Evolutionary conservation across 2,113 vertebrate species (phyloP).

Genomic region (Burhinus bistriatus): DNA sequence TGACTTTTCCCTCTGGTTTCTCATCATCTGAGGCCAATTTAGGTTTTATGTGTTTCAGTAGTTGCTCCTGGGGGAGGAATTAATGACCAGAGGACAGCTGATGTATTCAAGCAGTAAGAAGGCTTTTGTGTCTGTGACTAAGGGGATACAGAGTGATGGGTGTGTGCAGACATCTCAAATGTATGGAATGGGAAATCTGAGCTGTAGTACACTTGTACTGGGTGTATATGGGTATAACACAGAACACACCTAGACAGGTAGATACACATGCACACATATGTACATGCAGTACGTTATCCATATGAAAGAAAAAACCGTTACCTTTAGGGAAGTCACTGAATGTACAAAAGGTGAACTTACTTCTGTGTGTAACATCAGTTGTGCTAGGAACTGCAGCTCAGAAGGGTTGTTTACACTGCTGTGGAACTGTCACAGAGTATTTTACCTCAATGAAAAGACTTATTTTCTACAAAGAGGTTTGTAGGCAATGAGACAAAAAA

Average conservation of each 20-base stretch:
- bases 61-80: background rate
- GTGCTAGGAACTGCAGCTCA: background rate
- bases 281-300: background rate
- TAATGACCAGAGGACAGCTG: background rate
- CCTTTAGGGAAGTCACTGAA: background rate
- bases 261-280: too few relatives aligned
- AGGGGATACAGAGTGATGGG: background rate
- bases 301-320: background rate
- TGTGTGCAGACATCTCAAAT: background rate
- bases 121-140: background rate
- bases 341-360: fast-evolving
- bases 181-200: background rate
- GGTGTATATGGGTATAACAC: background rate
- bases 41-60: background rate
- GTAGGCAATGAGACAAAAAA: background rate
- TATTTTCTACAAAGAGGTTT: background rate
- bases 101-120: background rate
- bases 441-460: background rate
- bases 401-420: background rate
- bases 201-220: background rate
- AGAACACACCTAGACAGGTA: background rate
- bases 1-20: background rate
- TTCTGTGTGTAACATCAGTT: background rate
- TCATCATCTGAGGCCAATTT: background rate
- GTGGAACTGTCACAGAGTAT: background rate